Base-by-base conservation (phyloP, 92 coral and sea anemone genomes). In the Epizoanthus stellaris region DNA sequence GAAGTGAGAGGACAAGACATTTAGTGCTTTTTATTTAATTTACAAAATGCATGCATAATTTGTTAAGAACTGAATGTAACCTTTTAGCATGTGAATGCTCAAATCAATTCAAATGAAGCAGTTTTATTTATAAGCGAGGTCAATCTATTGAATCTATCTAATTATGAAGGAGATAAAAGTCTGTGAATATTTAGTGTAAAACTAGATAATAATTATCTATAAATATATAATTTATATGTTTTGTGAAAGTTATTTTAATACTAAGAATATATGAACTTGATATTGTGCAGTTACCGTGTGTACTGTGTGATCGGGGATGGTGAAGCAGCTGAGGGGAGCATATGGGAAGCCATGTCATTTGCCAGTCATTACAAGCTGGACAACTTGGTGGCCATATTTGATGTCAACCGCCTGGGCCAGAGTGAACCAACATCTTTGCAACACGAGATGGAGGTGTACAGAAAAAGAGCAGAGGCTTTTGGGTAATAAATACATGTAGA, bases 331-430 rank as follows among this genome's bases (percentile, higher is more conserved):
- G 99, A 96, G 72, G 99, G 99, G 3, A 90, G 98, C 10, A 93
- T 96, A 3, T 96, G 99, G 99, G 99, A 96, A 75, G 99, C 98
- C 47, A 92, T 95, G 94, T 87, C 96, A 75, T 96, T 96, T 93
- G 96, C 98, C 30, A 91, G 98, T 85, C 86, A 86, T 73, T 96
- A 96, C 85, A 95, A 96, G 63, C 92, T 96, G 40, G 98, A 94
- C 75, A 96, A 96, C 79, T 85, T 96, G 34, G 98, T 95, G 57
- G 99, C 98, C 82, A 94, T 96, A 49, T 95, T 96, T 93, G 99
- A 96, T 70, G 90, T 96, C 86, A 96, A 96, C 84, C 97, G 99
- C 52, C 93, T 96, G 88, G 99, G 99, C 4, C 99, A 96, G 91
- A 96, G 99, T 85, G 93, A 96, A 45, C 98, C 99, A 2, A 96